Evolutionary conservation across 2,888 invertebrate genomes (phyloP), one percentile per base, ranked within the genome.

Genomic region (Magallana nippona): DNA sequence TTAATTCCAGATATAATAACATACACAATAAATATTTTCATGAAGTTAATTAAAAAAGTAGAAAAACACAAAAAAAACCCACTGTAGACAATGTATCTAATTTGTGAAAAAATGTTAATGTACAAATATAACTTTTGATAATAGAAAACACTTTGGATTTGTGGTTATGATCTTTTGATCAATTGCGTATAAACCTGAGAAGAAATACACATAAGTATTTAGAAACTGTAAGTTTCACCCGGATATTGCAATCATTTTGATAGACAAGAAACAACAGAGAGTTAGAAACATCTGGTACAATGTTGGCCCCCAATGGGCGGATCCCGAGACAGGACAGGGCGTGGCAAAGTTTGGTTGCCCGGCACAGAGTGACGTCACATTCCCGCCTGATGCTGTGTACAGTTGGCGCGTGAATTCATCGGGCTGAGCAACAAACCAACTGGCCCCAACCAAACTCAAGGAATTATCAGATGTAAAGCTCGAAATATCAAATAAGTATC

Each of bases 401-500:
- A 22, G 2, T 11, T 87, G 82, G n/a, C 88, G 85, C 55, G 86
- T 87, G 63, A 86, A 89, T 19, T 88, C 88, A 83, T 89, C 89
- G 57, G 84, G 84, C 55, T 71, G 63, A 32, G 87, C 78, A 11
- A 78, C 13, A 79, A 88, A 85, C 87, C 87, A 89, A 13, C 83
- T 87, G 32, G 84, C 87, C 3, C 87, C 89, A 1, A 87, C 77
- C 32, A 88, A 84, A 56, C 63, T 82, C 62, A 89, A 62, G 57
- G 83, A 77, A 78, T 87, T 80, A 13, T 84, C 78, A 0, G 60
- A 71, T 44, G 87, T 85, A 79, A 88, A 83, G 10, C 56, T 56
- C 15, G 77, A 85, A 10, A 88, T 79, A 81, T 86, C 82, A 79
- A 86, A 89, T 1, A 87, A 84, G 71, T 86, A 89, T 55, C 89